Evolutionary conservation across 2,888 invertebrate genomes (phyloP), one percentile per base, ranked within the genome.

Genomic region (Allacma fusca): DNA sequence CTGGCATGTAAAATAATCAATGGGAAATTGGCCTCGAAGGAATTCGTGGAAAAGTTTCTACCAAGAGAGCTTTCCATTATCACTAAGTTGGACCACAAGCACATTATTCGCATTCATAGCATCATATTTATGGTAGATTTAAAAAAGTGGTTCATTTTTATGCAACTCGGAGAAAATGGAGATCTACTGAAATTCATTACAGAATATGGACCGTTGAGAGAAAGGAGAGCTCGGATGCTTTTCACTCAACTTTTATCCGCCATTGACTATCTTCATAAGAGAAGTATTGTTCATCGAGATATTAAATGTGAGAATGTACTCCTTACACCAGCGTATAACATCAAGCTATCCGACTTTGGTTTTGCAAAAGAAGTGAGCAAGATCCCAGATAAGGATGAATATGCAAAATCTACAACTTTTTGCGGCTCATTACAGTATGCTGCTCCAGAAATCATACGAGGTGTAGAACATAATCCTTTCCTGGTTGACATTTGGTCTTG

Each of bases 101-200:
- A 88, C 81, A 85, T 88, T 44, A 84, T 88, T 44, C 85, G 86
- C 73, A 59, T 87, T 9, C 83, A 85, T 28, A 83, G 84, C 19
- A 81, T 81, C 13, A 82, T 85, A 16, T 83, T 62, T 26, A 57
- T 91, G 19, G 92, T 93, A 84, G 93, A 91, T 84, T 90, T 93
- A 81, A n/a, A 65, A 5, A 62, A 74, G 23, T 70, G 50, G 16
- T 72, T 21, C 50, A 34, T 74, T 16, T 92, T 94, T 85, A 91
- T 93, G 89, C 89, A 93, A 43, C 89, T 88, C 85, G 93, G 93
- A 0, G 93, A 93, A 85, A 92, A 92, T 83, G 94, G 94, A 0
- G 94, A 94, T 86, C 87, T 94, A 23, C 87, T 94, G 70, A 92
- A 93, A 82, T 93, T 91, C 85, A 87, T 92, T 57, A 86, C 91